Conservation (phyloP, 2,113 vertebrate genomes). For the Triplophysa siluroides region DNA sequence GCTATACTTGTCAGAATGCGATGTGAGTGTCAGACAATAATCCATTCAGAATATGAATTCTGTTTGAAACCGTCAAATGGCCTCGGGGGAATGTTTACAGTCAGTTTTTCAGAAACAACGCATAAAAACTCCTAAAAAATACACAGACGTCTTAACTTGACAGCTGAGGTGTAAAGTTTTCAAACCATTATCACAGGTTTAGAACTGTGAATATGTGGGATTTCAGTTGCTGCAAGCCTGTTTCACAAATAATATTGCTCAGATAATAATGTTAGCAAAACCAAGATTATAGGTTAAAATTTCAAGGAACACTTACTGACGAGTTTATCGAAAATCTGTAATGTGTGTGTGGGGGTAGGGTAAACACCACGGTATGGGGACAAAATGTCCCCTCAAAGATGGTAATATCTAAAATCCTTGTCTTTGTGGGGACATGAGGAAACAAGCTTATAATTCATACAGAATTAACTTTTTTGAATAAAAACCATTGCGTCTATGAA, state of each 20-base stretch:
- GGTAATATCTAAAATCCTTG: too few species aligned
- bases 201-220: background rate
- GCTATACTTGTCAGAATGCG: conserved; percentile 6
- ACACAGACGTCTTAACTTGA: background rate
- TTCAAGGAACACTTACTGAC: too few species aligned
- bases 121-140: background rate
- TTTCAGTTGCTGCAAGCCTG: background rate
- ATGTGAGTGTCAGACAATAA: conserved; percentile 12
- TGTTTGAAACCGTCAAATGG: conserved; percentile 16
- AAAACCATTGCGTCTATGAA: too few species aligned
- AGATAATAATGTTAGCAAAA: too few species aligned
- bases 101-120: background rate
- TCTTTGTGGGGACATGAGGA: too few species aligned
- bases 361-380: too few species aligned
- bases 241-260: too few species aligned
- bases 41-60: conserved; percentile 21
- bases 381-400: too few species aligned
- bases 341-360: too few species aligned
- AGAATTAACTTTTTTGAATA: too few species aligned
- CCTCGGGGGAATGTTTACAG: conserved; percentile 24
- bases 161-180: background rate
- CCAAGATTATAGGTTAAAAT: background rate
- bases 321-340: too few species aligned
- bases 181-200: background rate
- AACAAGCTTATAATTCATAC: too few species aligned